Evolutionary conservation across 2,113 vertebrate species (phyloP).

Genomic region (Colossoma macropomum): DNA sequence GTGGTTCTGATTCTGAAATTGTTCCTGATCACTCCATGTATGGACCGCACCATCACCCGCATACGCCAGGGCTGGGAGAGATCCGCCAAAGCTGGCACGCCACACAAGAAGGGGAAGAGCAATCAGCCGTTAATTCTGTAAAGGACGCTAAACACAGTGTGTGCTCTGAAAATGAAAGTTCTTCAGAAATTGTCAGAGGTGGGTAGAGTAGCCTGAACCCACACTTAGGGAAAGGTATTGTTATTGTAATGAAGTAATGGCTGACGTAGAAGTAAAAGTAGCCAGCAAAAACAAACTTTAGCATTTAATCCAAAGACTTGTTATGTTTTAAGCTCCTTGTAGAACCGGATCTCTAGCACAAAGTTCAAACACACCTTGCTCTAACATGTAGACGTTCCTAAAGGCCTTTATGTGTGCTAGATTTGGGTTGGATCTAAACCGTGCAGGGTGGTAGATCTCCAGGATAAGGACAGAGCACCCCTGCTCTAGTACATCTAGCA

Average conservation of each 20-base stretch:
- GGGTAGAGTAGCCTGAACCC: neutral
- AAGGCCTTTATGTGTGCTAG: too few relatives aligned
- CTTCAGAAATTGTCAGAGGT: neutral
- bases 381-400: too few relatives aligned
- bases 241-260: neutral
- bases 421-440: too few relatives aligned
- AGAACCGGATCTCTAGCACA: too few relatives aligned
- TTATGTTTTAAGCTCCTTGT: too few relatives aligned
- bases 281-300: too few relatives aligned
- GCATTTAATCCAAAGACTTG: too few relatives aligned
- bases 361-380: too few relatives aligned
- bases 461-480: too few relatives aligned
- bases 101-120: conserved; percentile 33
- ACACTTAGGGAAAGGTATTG: neutral
- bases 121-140: conserved; percentile 56
- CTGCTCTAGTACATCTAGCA: too few relatives aligned
- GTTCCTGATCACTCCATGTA: conserved; percentile 84
- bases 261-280: neutral
- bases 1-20: conserved; percentile 83
- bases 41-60: conserved; percentile 79
- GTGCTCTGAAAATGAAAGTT: neutral
- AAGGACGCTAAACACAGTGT: neutral
- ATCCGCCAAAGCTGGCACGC: conserved; percentile 38
- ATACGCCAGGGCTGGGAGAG: conserved; percentile 93
- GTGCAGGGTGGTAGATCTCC: too few relatives aligned